Percentiles rank a stretch among this genome's conserved stretches.
phyloP scores from a whole-genome alignment of 2,888 invertebrate species.

The Anthoptus insignis region DNA sequence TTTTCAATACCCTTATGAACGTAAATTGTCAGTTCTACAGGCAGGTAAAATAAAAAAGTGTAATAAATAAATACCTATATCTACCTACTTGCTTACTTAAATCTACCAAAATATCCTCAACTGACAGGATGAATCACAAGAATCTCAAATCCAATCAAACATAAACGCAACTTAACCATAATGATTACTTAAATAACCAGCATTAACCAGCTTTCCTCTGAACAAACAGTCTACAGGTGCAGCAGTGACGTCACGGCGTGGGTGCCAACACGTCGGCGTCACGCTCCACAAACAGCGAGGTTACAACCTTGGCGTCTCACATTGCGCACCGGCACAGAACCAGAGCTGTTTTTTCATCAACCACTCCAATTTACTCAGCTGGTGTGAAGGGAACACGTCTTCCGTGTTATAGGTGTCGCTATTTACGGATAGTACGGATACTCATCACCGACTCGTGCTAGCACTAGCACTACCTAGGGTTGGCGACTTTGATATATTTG shows the following conservation, averaged over 20 bases:
- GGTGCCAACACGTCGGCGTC: slow-evolving; percentile 85
- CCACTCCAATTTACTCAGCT: slow-evolving; percentile 64
- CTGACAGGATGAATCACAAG: too few relatives aligned
- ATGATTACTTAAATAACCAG: background rate
- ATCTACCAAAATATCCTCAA: too few relatives aligned
- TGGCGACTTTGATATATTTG: too few relatives aligned
- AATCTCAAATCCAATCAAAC: background rate
- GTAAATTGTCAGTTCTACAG: too few relatives aligned
- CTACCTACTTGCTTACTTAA: too few relatives aligned
- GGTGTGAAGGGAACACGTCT: slow-evolving; percentile 56
- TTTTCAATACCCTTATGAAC: too few relatives aligned
- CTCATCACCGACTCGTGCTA: too few relatives aligned
- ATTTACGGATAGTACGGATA: background rate
- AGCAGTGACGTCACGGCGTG: slow-evolving; percentile 77
- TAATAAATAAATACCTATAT: too few relatives aligned
- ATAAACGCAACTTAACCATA: too few relatives aligned
- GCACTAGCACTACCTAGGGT: too few relatives aligned
- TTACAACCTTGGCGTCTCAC: slow-evolving; percentile 84
- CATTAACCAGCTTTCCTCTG: background rate
- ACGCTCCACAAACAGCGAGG: slow-evolving; percentile 86
- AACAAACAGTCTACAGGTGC: slow-evolving; percentile 33
- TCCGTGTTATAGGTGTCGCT: slow-evolving; percentile 54
- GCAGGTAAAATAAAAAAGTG: too few relatives aligned
- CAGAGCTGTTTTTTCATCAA: slow-evolving; percentile 67
- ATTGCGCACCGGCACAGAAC: slow-evolving; percentile 80